A percentile compares a stretch with the other conserved stretches of the same genome.
Conservation (phyloP, 2,797 vertebrate genomes). For the Anas bahamensis region DNA sequence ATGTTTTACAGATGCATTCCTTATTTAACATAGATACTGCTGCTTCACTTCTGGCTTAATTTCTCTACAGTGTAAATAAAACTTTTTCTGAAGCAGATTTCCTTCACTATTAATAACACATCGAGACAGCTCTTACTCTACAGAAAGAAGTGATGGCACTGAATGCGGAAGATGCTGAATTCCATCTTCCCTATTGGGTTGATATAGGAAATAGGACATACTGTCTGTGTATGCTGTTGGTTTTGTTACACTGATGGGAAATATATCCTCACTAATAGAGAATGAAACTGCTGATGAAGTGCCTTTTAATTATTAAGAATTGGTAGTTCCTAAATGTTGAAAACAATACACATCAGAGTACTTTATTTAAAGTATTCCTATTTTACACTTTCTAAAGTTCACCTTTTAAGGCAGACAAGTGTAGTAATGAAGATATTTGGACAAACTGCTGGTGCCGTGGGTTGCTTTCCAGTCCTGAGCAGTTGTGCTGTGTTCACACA, state of each 20-base stretch:
- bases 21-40: not conserved
- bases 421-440: not conserved
- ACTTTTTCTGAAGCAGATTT: constrained; percentile 23
- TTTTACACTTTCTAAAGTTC: not conserved
- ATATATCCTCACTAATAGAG: not conserved
- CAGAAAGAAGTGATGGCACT: not conserved
- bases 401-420: not conserved
- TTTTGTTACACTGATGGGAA: constrained; percentile 16
- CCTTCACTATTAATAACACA: not conserved
- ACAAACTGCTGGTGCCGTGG: not conserved
- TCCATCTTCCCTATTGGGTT: not conserved
- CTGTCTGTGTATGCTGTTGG: not conserved
- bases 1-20: not conserved
- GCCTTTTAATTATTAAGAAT: constrained; percentile 15
- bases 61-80: constrained; percentile 35
- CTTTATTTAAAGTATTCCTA: not conserved
- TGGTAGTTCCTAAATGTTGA: not conserved
- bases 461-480: not conserved
- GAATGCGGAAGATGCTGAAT: not conserved
- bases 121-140: constrained; percentile 14
- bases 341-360: not conserved
- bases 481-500: not conserved
- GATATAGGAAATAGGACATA: not conserved
- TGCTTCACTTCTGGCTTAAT: constrained; percentile 27
- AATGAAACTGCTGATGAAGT: constrained; percentile 38